Evolutionary conservation across 2,113 vertebrate genomes (phyloP), one percentile per base, ranked within the genome.

Genomic region (Anolis carolinensis): DNA sequence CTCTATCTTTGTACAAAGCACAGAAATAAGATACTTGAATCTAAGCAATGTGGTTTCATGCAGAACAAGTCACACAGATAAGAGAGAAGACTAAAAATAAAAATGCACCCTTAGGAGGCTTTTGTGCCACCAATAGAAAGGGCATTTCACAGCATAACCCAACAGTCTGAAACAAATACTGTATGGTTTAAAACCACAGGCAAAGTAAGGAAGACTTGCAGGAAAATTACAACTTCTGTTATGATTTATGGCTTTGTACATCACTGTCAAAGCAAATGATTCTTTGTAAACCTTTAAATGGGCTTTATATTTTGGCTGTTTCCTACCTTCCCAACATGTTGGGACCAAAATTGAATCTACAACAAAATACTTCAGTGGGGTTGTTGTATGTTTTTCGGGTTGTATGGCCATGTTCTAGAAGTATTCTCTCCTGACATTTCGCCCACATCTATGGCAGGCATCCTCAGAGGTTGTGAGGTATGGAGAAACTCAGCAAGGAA

Each of bases 11-110:
- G 21, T 92, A 79, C 71, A 48, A 89, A 74, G 83, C 81, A 85
- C 70, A 78, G 62, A 91, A 92, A 92, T 88, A 0, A 89, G 84
- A 87, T 81, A 81, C 90, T 94, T 88, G 77, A 94, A 92, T 92
- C 79, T 91, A 89, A 89, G 80, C 70, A 83, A 13, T 84, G 82
- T 55, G 87, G 48, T 92, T 87, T 93, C 81, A 20, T 84, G 32
- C 90, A 89, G 92, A 94, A 91, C 86, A 91, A 91, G 34, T 44
- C 27, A 79, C 67, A 65, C n/a, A 75, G 89, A 90, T 89, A 92
- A 87, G 21, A 91, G 78, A 84, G 27, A 82, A 89, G 32, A 82
- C 83, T 89, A 76, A 92, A 93, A 92, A 85, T 88, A 89, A 91
- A 94, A 90, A 89, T 86, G 44, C 11, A 67, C 84, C 85, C 89